Conservation (phyloP, 2,888 invertebrate genomes). For the Campoplex nolae region DNA sequence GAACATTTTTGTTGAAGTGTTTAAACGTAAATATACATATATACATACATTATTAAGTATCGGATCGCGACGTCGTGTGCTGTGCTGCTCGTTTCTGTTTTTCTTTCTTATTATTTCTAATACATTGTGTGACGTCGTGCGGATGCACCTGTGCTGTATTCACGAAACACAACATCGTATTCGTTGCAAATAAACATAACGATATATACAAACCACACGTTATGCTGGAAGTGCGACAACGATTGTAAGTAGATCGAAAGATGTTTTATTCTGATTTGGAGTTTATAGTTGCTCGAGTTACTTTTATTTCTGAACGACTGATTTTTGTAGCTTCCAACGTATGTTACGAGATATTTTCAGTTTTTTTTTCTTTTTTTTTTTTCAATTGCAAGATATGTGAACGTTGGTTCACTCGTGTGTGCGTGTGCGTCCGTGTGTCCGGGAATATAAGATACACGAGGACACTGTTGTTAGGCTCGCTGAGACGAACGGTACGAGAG, state of each 20-base stretch:
- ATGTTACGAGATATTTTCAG: neutral
- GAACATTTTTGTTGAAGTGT: conserved; percentile 11
- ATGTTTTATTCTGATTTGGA: neutral
- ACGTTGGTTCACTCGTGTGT: conserved; percentile 3
- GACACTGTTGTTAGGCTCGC: conserved; percentile 68
- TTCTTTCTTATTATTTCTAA: conserved; percentile 14
- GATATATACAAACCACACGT: conserved; percentile 8
- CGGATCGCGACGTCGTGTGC: conserved; percentile 16
- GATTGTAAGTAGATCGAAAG: conserved; percentile 52
- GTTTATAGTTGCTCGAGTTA: neutral
- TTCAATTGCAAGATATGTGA: conserved; percentile 9
- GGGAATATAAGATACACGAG: conserved; percentile 56
- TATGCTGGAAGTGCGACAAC: conserved; percentile 49
- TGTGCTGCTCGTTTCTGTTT: neutral
- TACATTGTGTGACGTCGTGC: conserved; percentile 40
- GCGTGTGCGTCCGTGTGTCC: conserved; percentile 4
- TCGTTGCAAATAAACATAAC: conserved; percentile 1
- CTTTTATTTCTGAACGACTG: neutral
- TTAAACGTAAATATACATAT: neutral
- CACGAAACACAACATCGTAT: conserved; percentile 1
- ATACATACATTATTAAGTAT: conserved; percentile 12
- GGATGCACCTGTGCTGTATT: conserved; percentile 38
- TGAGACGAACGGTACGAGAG: conserved; percentile 62
- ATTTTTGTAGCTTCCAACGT: conserved; percentile 5
- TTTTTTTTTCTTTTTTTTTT: neutral